These are phyloP conservation scores for Hirtodrosophila trivittata DNA, from an alignment of 2,888 invertebrate genomes.

Conservation along the genomic window DNA sequence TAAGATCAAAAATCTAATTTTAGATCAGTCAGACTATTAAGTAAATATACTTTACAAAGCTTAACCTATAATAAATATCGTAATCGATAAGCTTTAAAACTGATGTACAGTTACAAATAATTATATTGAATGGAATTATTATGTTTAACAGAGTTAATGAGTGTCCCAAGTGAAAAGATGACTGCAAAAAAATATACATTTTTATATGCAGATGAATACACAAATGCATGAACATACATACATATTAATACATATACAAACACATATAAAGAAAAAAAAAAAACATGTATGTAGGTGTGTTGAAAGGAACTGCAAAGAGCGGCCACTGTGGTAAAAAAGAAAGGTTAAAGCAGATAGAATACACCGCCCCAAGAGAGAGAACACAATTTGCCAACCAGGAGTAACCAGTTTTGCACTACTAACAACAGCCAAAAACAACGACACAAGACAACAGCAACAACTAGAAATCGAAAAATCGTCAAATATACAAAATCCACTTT, in stretches of 20 bases:
- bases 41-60: too few species aligned
- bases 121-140: too few species aligned
- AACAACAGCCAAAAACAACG: not conserved
- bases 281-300: slow-evolving; percentile 8
- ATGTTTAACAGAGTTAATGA: too few species aligned
- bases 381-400: slow-evolving; percentile 41
- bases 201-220: not conserved
- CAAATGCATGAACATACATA: not conserved
- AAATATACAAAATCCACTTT: slow-evolving; percentile 78
- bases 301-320: slow-evolving; percentile 27
- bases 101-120: too few species aligned
- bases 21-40: too few species aligned
- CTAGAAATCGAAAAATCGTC: slow-evolving; percentile 72
- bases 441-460: slow-evolving; percentile 19
- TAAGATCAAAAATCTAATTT: too few species aligned
- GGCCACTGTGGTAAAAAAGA: slow-evolving; percentile 22
- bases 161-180: too few species aligned
- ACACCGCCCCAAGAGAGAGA: slow-evolving; percentile 5
- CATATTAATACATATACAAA: not conserved
- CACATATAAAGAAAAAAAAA: too few species aligned
- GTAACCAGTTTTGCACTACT: slow-evolving; percentile 65
- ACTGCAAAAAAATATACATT: slow-evolving; percentile 7
- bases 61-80: too few species aligned
- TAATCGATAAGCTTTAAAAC: too few species aligned
- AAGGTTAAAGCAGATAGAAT: slow-evolving; percentile 17